Conservation (phyloP, 2,113 vertebrate genomes). For the Macquaria australasica region DNA sequence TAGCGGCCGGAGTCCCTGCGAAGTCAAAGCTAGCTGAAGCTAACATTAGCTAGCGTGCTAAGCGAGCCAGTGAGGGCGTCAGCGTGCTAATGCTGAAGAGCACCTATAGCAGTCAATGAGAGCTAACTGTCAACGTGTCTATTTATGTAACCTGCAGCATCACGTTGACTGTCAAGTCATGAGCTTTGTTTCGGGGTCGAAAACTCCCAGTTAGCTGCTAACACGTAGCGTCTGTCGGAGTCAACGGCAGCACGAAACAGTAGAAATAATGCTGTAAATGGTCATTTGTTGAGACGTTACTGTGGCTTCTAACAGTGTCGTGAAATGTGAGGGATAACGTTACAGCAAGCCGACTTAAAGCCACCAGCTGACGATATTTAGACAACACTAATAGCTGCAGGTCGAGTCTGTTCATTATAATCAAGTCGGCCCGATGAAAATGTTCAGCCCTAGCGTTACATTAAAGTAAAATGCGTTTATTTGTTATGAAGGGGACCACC, state of each 20-base stretch:
- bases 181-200: background rate
- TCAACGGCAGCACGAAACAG: background rate
- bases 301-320: too few relatives aligned
- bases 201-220: background rate
- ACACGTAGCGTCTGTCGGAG: background rate
- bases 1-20: slow-evolving; percentile 7
- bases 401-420: background rate
- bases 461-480: background rate
- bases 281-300: background rate
- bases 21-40: slow-evolving; percentile 34
- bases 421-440: background rate
- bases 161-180: background rate
- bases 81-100: slow-evolving; percentile 25
- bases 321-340: background rate
- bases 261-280: background rate
- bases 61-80: slow-evolving; percentile 1
- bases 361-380: background rate
- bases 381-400: background rate
- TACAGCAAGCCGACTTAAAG: background rate
- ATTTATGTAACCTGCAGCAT: background rate
- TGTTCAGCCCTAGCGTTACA: background rate
- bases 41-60: slow-evolving; percentile 57
- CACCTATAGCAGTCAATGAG: background rate
- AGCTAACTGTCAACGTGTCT: background rate
- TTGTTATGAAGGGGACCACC: background rate